These are phyloP conservation scores for Nemurella pictetii DNA, from an alignment of 2,888 invertebrate species.

Conservation along the genomic window DNA sequence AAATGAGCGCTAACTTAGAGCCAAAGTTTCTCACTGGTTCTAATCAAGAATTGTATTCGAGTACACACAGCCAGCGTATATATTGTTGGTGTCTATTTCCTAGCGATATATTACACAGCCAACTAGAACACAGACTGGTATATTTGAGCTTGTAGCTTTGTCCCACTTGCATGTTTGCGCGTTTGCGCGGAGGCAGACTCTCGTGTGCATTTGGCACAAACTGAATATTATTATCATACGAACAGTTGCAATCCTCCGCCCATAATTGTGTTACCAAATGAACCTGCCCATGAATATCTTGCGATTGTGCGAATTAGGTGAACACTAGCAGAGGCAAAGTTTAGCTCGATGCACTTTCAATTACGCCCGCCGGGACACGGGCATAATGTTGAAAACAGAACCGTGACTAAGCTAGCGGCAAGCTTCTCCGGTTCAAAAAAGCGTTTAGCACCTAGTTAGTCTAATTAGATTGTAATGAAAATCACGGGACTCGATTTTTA, in stretches of 20 bases:
- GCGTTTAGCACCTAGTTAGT: neutral
- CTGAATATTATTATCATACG: conserved; percentile 7
- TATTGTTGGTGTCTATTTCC: neutral
- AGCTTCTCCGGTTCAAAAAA: neutral
- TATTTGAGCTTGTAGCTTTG: neutral
- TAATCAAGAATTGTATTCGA: neutral
- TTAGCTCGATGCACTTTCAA: neutral
- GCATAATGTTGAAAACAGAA: no score
- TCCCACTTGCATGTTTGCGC: neutral
- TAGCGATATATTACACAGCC: neutral
- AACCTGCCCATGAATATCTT: conserved; percentile 23
- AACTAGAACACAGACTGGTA: neutral
- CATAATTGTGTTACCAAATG: conserved; percentile 15
- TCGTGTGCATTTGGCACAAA: neutral
- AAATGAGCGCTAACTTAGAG: neutral
- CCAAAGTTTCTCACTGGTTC: neutral
- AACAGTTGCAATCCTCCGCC: neutral
- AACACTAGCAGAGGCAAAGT: neutral
- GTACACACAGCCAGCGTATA: neutral
- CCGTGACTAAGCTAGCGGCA: neutral
- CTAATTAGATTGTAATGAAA: conserved; percentile 9
- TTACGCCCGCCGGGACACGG: neutral
- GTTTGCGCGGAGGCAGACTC: neutral
- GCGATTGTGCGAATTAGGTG: neutral
- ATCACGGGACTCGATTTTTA: neutral